These are phyloP conservation scores for Micronycteris hirsuta DNA, from an alignment of 2,113 vertebrate genomes.

Conservation along the genomic window DNA sequence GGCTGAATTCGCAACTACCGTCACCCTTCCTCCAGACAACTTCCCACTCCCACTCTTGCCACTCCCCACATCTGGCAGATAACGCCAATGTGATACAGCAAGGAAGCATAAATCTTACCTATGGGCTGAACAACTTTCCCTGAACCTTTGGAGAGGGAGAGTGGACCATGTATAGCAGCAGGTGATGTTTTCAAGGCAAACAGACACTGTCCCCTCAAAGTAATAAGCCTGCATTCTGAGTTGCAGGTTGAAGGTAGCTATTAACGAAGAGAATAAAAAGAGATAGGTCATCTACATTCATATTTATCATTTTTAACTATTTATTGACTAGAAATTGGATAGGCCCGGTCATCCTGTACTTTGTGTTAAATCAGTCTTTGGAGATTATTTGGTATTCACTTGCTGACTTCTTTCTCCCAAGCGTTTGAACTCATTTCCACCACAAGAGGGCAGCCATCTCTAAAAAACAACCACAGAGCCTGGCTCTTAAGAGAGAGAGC, in stretches of 20 bases:
- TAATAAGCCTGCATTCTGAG: background rate
- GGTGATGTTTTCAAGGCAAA: background rate
- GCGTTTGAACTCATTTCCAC: conserved; percentile 67
- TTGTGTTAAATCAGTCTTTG: background rate
- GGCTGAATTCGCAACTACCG: background rate
- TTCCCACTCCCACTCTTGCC: no score
- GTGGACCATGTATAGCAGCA: background rate
- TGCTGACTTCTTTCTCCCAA: background rate
- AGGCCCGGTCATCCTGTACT: background rate
- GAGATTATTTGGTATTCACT: background rate
- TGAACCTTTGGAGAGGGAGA: background rate
- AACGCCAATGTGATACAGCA: background rate
- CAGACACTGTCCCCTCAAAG: background rate
- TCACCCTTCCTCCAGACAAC: background rate
- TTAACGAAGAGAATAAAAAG: background rate
- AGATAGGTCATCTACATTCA: background rate
- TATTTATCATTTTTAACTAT: background rate
- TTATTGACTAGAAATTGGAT: background rate
- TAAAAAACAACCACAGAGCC: conserved; percentile 57
- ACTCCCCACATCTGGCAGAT: background rate
- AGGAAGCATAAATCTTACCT: background rate
- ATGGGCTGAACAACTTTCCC: background rate
- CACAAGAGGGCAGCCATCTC: conserved; percentile 85
- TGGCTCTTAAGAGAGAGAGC: background rate
- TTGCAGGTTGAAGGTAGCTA: background rate